phyloP scores from a whole-genome alignment of 2,888 invertebrate genomes.

The Epicampocera succincta region DNA sequence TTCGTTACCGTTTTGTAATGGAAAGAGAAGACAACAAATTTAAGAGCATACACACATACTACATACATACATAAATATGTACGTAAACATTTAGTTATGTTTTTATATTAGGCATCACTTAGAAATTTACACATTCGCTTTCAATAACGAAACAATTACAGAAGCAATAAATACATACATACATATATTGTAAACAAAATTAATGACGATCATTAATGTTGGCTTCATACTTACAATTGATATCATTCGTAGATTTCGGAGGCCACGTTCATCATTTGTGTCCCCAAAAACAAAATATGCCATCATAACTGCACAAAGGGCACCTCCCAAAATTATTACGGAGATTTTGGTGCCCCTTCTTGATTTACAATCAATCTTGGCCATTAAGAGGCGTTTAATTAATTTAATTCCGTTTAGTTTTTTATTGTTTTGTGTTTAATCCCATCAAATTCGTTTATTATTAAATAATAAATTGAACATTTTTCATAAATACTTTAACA shows the following conservation, averaged over 20 bases:
- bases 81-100: not conserved
- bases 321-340: slow-evolving; percentile 78
- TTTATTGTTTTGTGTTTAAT: not conserved
- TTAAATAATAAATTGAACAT: slow-evolving; percentile 9
- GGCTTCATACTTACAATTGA: slow-evolving; percentile 77
- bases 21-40: not conserved
- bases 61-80: not conserved
- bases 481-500: slow-evolving; percentile 17
- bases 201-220: slow-evolving; percentile 28
- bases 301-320: slow-evolving; percentile 78
- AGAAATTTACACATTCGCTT: slow-evolving; percentile 12
- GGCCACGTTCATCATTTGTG: slow-evolving; percentile 78
- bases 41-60: not conserved
- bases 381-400: too few relatives aligned
- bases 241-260: slow-evolving; percentile 80
- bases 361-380: slow-evolving; percentile 77
- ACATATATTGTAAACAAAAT: slow-evolving; percentile 16
- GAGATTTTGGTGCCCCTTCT: slow-evolving; percentile 79
- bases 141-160: not conserved
- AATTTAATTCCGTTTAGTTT: not conserved
- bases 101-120: not conserved
- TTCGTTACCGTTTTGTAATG: slow-evolving; percentile 26
- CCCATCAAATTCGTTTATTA: slow-evolving; percentile 13
- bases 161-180: too few relatives aligned
- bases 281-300: slow-evolving; percentile 81